Base-by-base conservation (phyloP, 1,140 invertebrate genomes). In the Aporrectodea caliginosa region DNA sequence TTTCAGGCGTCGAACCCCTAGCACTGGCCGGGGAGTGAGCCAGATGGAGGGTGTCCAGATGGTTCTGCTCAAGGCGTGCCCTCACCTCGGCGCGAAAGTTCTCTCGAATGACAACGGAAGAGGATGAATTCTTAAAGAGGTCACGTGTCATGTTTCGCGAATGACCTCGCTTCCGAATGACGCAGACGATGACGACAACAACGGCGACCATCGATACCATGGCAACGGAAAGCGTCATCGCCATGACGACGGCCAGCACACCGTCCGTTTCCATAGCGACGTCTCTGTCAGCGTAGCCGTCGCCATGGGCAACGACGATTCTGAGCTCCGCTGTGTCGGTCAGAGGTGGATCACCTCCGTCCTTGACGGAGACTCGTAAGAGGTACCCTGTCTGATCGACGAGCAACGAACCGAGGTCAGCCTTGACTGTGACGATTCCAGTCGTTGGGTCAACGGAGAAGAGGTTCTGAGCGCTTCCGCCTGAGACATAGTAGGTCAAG, bases 401-500 rank as follows among this genome's bases (percentile, higher is more conserved):
- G 30, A 30, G 1, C 27, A 74, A 32, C 16, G 75, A 27, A 1
- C 1, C 2, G 27, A 78, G 34, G 31, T 32, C 31, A 16, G 16
- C n/a, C 1, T 33, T 22, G 31, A 78, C 77, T 22, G 33, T 16
- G 43, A 78, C 58, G 43, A 33, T 16, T 1, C 77, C 77, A 0
- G 77, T 32, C 16, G 6, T 16, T 22, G 77, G 1, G 58, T 71
- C 69, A 29, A 78, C 6, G 27, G 43, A 34, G 27, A 78, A 78
- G 30, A 78, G 69, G 43, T 78, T 29, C 29, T 35, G 76, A 22
- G 29, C 29, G 35, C 76, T 75, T 6, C 43, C 43, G 16, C 22
- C 16, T 27, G 29, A 35, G 77, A 81, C 35, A 22, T 33, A 33
- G 73, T 78, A 81, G n/a, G 27, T 71, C 1, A 81, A 31, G 1